Evolutionary conservation across 2,797 vertebrate genomes (phyloP).

Genomic region (Emys orbicularis): DNA sequence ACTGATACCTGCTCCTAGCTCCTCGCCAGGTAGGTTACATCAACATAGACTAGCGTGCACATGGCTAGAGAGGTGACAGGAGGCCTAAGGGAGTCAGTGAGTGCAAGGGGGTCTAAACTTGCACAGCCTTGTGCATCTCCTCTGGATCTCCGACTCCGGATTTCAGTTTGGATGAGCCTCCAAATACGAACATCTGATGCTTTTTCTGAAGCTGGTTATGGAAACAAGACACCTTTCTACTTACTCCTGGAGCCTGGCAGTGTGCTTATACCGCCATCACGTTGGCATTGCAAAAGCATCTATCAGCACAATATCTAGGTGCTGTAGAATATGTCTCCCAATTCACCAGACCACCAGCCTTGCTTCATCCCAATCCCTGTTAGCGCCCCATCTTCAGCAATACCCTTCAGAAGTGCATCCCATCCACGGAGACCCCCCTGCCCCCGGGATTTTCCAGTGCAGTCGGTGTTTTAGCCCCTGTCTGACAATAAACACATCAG

Average conservation of each 20-base stretch:
- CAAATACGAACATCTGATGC: not conserved
- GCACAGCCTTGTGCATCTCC: fast-evolving
- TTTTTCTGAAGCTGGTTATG: fast-evolving
- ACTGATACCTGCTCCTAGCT: not conserved
- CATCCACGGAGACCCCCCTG: not conserved
- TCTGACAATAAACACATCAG: not conserved
- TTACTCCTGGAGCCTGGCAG: not conserved
- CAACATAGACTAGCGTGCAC: not conserved
- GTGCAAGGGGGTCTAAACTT: not conserved
- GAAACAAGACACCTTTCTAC: not conserved
- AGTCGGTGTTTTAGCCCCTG: not conserved
- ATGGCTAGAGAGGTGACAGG: not conserved
- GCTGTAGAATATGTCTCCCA: not conserved
- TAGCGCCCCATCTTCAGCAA: not conserved
- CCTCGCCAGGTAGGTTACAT: fast-evolving
- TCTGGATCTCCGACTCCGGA: not conserved
- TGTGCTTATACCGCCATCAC: not conserved
- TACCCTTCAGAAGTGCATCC: not conserved
- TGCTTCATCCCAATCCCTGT: not conserved
- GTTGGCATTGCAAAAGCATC: not conserved
- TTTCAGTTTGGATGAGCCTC: not conserved
- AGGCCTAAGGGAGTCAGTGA: not conserved
- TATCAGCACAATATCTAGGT: fast-evolving
- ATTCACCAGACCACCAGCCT: not conserved
- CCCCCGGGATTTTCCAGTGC: not conserved